Conservation (phyloP, 2,797 vertebrate genomes). For the Coluber constrictor region DNA sequence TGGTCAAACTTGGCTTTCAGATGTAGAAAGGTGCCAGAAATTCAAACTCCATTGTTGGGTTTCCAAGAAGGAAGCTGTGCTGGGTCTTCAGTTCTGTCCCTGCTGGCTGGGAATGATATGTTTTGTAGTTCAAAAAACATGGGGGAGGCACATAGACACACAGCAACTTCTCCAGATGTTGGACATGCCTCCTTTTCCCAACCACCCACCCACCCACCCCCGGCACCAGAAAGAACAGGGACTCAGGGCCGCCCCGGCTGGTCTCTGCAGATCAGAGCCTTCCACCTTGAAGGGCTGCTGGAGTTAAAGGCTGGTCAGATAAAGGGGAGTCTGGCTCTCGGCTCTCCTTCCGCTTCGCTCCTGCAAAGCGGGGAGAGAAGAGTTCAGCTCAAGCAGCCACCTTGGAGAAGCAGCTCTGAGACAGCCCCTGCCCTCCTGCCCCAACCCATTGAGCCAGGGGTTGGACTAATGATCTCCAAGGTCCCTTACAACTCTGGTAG, state of each 20-base stretch:
- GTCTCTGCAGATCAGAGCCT: background rate
- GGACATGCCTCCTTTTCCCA: background rate
- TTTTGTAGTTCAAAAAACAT: background rate
- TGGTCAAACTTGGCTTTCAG: background rate
- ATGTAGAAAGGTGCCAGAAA: too few species aligned
- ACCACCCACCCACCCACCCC: too few species aligned
- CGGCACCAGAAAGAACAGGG: too few species aligned
- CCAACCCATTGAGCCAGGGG: background rate
- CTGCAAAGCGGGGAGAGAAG: background rate
- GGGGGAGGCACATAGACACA: background rate
- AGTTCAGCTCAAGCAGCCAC: too few species aligned
- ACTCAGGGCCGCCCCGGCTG: background rate
- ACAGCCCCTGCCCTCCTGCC: background rate
- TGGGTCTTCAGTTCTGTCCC: background rate
- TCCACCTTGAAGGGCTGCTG: background rate
- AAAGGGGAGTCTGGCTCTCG: background rate
- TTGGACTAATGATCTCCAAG: background rate
- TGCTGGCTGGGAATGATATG: background rate
- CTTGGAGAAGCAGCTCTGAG: background rate
- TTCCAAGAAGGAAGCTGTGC: background rate
- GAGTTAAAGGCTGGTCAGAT: background rate
- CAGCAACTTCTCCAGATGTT: background rate
- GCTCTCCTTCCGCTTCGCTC: background rate
- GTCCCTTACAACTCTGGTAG: background rate
- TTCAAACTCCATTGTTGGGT: too few species aligned